Conservation (phyloP, 2,797 vertebrate genomes). For the Petrocephalus schoutedeni region DNA sequence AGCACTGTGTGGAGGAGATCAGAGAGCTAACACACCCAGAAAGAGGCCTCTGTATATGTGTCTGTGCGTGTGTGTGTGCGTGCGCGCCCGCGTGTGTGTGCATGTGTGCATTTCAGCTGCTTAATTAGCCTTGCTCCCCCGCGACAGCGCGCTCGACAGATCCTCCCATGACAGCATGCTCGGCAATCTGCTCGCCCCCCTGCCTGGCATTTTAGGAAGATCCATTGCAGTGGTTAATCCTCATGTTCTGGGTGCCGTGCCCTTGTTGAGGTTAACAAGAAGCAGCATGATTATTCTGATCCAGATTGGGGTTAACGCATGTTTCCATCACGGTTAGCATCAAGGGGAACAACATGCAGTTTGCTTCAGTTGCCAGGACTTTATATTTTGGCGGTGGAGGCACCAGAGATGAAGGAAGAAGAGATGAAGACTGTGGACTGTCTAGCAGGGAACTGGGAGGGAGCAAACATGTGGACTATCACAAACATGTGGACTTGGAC, state of each 20-base stretch:
- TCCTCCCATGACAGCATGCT: not conserved
- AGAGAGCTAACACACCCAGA: slow-evolving; percentile 45
- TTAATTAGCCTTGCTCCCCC: slow-evolving; percentile 14
- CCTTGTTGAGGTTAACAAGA: not conserved
- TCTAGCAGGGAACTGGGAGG: too few relatives aligned
- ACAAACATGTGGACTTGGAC: not conserved
- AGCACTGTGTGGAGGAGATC: slow-evolving; percentile 56
- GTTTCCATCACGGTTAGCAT: slow-evolving; percentile 40
- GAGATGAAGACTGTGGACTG: not conserved
- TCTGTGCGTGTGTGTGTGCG: not conserved
- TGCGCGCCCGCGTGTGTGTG: not conserved
- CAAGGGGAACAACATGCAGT: slow-evolving; percentile 38
- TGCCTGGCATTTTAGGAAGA: not conserved
- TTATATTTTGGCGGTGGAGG: not conserved
- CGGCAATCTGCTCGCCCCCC: not conserved
- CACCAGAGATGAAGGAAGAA: not conserved
- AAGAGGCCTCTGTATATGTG: not conserved
- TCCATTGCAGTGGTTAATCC: not conserved
- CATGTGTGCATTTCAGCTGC: not conserved
- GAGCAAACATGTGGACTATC: not conserved
- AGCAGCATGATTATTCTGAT: slow-evolving; percentile 40
- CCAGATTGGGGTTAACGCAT: slow-evolving; percentile 37
- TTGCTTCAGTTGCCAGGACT: slow-evolving; percentile 22
- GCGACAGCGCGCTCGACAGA: not conserved
- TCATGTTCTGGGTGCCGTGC: not conserved